Evolutionary conservation across 2,888 invertebrate species (phyloP).

Genomic region (Apomyelois bistriatella): DNA sequence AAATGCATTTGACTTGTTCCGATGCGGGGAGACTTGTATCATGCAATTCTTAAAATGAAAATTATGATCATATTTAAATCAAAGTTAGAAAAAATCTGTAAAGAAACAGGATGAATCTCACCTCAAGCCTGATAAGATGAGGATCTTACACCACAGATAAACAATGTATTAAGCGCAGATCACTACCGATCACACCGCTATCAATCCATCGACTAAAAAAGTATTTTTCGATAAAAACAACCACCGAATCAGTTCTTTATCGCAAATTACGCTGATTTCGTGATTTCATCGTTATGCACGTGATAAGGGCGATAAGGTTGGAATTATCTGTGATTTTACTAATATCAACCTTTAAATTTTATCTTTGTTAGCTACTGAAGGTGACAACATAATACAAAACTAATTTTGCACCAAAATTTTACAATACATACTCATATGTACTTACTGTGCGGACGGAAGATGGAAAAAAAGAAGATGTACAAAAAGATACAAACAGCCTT

Average conservation of each 20-base stretch:
- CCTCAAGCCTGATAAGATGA: slow-evolving; percentile 29
- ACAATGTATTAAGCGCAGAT: slow-evolving; percentile 27
- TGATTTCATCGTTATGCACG: slow-evolving; percentile 58
- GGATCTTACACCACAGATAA: slow-evolving; percentile 22
- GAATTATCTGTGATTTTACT: slow-evolving; percentile 35
- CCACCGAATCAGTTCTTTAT: slow-evolving; percentile 65
- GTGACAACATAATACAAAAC: too few species aligned
- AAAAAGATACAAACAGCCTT: too few species aligned
- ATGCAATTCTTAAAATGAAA: too few species aligned
- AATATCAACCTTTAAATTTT: slow-evolving; percentile 31
- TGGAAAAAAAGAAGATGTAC: too few species aligned
- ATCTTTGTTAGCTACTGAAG: slow-evolving; percentile 26
- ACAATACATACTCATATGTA: too few species aligned
- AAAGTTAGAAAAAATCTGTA: too few species aligned
- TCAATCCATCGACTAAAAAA: slow-evolving; percentile 71
- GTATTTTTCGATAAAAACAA: slow-evolving; percentile 59
- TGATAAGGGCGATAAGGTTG: slow-evolving; percentile 55
- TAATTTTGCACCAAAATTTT: too few species aligned
- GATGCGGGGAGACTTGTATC: too few species aligned
- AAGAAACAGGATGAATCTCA: slow-evolving; percentile 20
- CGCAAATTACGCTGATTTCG: slow-evolving; percentile 65
- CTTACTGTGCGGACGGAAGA: too few species aligned
- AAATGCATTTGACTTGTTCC: too few species aligned
- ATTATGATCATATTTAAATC: neutral
- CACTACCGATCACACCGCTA: slow-evolving; percentile 63